These are phyloP conservation scores for Contarinia nasturtii DNA, from an alignment of 1,140 invertebrate species.

Conservation along the genomic window DNA sequence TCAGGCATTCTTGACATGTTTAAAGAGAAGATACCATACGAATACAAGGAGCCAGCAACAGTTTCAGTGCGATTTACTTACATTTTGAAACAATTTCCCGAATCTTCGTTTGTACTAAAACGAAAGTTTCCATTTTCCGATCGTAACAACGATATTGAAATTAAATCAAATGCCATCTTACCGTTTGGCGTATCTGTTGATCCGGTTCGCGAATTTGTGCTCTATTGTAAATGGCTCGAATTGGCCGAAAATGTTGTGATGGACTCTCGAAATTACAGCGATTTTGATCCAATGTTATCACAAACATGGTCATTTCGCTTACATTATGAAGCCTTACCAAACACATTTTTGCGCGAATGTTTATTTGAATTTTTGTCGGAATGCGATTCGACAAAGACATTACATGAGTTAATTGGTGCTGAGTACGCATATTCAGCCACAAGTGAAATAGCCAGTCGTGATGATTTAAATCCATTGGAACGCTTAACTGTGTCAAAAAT, in stretches of 20 bases:
- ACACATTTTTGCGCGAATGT: slow-evolving; percentile 45
- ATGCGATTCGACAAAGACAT: slow-evolving; percentile 23
- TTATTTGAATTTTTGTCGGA: slow-evolving; percentile 34
- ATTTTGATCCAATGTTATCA: slow-evolving; percentile 72
- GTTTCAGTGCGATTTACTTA: slow-evolving; percentile 73
- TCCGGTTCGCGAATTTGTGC: slow-evolving; percentile 53
- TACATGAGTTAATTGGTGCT: slow-evolving; percentile 37
- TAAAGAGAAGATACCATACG: slow-evolving; percentile 53
- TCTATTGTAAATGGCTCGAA: slow-evolving; percentile 75
- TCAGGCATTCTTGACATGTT: slow-evolving; percentile 59
- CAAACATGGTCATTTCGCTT: slow-evolving; percentile 54
- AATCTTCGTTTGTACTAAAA: slow-evolving; percentile 18
- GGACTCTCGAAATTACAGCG: slow-evolving; percentile 70
- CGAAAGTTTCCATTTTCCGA: slow-evolving; percentile 16
- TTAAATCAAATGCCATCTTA: slow-evolving; percentile 9
- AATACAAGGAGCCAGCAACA: slow-evolving; percentile 40
- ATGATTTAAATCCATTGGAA: slow-evolving; percentile 26
- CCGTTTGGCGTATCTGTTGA: slow-evolving; percentile 72
- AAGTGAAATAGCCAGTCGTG: slow-evolving; percentile 6
- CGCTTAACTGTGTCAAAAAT: slow-evolving; percentile 34
- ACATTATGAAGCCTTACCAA: slow-evolving; percentile 34
- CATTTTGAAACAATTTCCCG: slow-evolving; percentile 48
- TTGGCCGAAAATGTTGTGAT: slow-evolving; percentile 71
- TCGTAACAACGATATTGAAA: slow-evolving; percentile 2
- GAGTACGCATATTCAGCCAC: slow-evolving; percentile 16